Evolutionary conservation across 1,140 invertebrate genomes (phyloP), one percentile per base, ranked within the genome.

Genomic region (Parapsyche elsis): DNA sequence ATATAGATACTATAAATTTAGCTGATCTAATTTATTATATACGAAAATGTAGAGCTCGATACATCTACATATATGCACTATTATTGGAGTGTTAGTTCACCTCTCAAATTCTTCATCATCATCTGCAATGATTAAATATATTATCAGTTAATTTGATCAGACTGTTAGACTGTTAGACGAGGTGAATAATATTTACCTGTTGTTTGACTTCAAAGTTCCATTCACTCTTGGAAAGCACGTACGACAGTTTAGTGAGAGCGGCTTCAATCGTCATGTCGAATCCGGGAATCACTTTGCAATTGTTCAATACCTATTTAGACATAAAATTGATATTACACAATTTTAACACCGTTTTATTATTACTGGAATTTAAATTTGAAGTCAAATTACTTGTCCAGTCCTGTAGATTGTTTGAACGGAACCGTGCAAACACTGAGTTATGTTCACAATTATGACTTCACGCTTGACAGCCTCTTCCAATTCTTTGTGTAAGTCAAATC

Each of bases 241-340:
- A 99, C 0, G 93, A 92, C 0, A 99, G 88, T 89, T 99, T 99
- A 0, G 96, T 93, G 0, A 99, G 87, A 0, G 97, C 97, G 0
- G 98, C 96, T 87, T 99, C 97, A 0, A 94, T 93, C 0, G 98
- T 99, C 96, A 99, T 98, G 86, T 99, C 98, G 77, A 90, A 94
- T 0, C 98, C 97, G 0, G 95, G 92, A 67, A 97, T 93, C 4
- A 99, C 94, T 7, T 97, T 97, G 59, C 90, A 88, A 61, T 91
- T 89, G 26, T 86, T 84, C 9, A 92, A 84, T 5, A 90, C 86
- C 88, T 92, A 86, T 30, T 86, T 86, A 46, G 74, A 77, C 71
- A 49, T 4, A 45, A 74, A 64, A 64, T 26, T 67, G 57, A 19
- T 71, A 44, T 61, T n/a, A n/a, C n/a, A 30, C 5, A 57, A 44